Percentiles rank a stretch among this genome's conserved stretches.
phyloP scores from a whole-genome alignment of 2,797 vertebrate genomes.

The Sylvia borin region DNA sequence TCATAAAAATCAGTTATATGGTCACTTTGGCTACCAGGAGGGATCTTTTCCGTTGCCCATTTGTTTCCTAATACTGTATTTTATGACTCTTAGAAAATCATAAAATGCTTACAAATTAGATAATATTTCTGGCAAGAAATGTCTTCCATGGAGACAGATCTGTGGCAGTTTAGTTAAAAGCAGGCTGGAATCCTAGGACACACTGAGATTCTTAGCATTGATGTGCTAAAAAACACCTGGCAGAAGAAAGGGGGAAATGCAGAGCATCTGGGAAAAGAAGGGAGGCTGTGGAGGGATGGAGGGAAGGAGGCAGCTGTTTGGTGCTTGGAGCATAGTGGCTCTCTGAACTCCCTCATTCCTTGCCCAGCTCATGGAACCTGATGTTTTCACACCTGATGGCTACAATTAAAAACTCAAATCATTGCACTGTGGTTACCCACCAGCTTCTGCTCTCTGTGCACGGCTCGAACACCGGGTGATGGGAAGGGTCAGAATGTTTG shows the following conservation, averaged over 20 bases:
- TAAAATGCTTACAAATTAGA: conserved; percentile 61
- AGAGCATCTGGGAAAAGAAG: conserved; percentile 42
- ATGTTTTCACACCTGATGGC: neutral
- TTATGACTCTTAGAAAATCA: conserved; percentile 49
- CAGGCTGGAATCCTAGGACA: conserved; percentile 1
- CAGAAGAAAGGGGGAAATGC: conserved; percentile 28
- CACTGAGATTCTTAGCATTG: neutral
- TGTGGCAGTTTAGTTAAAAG: neutral
- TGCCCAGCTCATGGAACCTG: neutral
- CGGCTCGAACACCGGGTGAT: no score
- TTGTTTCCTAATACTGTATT: conserved; percentile 43
- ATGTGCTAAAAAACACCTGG: conserved; percentile 61
- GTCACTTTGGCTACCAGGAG: conserved; percentile 53
- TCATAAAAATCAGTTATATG: conserved; percentile 48
- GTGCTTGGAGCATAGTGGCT: neutral
- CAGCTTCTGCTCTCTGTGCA: neutral
- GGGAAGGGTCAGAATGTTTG: neutral
- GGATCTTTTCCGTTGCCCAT: conserved; percentile 31
- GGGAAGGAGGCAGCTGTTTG: neutral
- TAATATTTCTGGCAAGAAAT: conserved; percentile 46
- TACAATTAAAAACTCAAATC: neutral
- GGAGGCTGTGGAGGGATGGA: neutral
- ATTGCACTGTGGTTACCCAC: neutral
- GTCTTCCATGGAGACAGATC: neutral
- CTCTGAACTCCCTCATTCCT: neutral